Percentiles rank a stretch among this genome's conserved stretches.
These are phyloP conservation scores for Anseranas semipalmata DNA, from an alignment of 2,113 vertebrate species.

Conservation along the genomic window DNA sequence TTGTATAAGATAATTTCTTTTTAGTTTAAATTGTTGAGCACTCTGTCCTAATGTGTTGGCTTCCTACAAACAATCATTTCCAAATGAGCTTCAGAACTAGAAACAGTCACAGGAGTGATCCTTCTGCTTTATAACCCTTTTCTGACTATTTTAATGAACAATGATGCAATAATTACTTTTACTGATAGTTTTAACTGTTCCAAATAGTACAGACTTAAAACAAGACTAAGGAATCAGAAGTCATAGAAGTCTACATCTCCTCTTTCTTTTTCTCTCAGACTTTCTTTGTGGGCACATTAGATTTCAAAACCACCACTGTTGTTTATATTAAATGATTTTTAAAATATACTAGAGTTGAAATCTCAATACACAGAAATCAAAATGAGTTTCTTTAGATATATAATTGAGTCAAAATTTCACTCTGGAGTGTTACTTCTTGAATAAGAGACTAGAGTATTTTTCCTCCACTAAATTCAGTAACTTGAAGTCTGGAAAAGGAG, in stretches of 20 bases:
- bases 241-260: not conserved
- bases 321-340: not conserved
- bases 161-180: not conserved
- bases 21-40: not conserved
- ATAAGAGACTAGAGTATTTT: not conserved
- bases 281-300: not conserved
- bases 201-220: not conserved
- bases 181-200: not conserved
- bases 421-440: not conserved
- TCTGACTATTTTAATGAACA: not conserved
- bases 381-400: not conserved
- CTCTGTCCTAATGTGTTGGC: not conserved
- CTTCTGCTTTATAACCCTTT: not conserved
- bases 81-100: constrained; percentile 5
- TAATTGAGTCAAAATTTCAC: not conserved
- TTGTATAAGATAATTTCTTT: not conserved
- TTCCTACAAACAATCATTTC: not conserved
- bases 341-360: not conserved
- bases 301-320: not conserved
- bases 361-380: not conserved
- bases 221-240: not conserved
- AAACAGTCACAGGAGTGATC: not conserved
- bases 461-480: not conserved
- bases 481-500: not conserved
- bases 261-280: not conserved